Base-by-base conservation (phyloP, 2,113 vertebrate species). In the Gambusia holbrooki region DNA sequence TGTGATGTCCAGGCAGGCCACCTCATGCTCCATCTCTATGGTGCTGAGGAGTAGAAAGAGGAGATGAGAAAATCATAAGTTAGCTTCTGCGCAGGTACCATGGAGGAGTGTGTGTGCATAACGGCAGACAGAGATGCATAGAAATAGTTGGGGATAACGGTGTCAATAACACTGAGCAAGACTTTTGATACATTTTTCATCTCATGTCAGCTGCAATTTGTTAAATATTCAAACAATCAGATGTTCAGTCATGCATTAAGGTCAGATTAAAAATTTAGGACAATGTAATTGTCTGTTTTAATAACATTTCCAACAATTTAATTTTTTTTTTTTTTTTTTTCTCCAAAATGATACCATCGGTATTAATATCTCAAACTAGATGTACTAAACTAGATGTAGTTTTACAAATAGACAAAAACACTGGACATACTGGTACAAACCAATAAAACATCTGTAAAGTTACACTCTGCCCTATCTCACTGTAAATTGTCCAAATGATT, bases 1-100 rank as follows among this genome's bases (percentile, higher is more conserved):
- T 0, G 98, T 99, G 93, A 99, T 98, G 92, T 99, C 98, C 91
- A 99, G 89, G 88, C 98, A 99, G 77, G 98, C 98, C 73, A 99
- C 98, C 81, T 99, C 98, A 0, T 99, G 98, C 84, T 99, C 98
- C 98, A 99, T 99, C 87, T 99, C 97, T 0, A 95, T 97, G 87
- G 95, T 97, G 85, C 98, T 99, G 62, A 51, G 14, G 73, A 80
- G 54, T 25, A 54, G 0, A 70, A 76, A 45, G 71, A 80, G 54
- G 27, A 61, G 0, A 19, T 70, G 66, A 74, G 68, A 77, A 73
- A 74, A 33, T 66, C 22, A 33, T 28, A 10, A 62, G 15, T 30
- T 17, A 25, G 14, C 33, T 72, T 32, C 12, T 25, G 7, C 19
- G 3, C 17, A 40, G 3, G 25, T 1, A 32, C 22, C 73, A 74